These are phyloP conservation scores for Falcunculus frontatus DNA, from an alignment of 2,113 vertebrate genomes.

Conservation along the genomic window DNA sequence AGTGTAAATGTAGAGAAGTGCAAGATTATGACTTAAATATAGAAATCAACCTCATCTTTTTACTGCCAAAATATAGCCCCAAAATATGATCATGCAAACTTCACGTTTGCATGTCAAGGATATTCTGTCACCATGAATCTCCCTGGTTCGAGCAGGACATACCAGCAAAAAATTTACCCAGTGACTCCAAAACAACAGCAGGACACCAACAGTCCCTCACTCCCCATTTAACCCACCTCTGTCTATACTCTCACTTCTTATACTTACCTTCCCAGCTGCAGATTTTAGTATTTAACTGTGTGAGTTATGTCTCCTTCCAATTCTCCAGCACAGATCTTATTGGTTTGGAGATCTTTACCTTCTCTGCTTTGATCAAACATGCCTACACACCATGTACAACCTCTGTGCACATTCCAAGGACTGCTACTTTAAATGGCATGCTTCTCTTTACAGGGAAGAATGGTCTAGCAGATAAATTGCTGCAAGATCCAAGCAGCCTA, in stretches of 20 bases:
- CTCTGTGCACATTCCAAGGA: not conserved
- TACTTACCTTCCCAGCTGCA: not conserved
- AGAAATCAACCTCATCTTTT: not conserved
- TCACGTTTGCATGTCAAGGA: not conserved
- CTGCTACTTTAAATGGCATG: not conserved
- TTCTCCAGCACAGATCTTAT: not conserved
- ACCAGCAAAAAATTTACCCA: not conserved
- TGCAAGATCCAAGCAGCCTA: not conserved
- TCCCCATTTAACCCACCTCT: not conserved
- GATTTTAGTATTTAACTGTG: not conserved
- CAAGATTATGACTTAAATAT: not conserved
- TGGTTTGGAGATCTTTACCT: not conserved
- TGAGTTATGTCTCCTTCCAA: not conserved
- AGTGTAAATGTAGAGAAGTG: not conserved
- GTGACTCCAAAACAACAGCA: not conserved
- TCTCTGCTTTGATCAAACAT: not conserved
- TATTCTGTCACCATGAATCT: not conserved
- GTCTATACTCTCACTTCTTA: not conserved
- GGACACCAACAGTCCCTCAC: not conserved
- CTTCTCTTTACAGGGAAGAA: not conserved
- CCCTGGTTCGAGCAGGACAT: not conserved
- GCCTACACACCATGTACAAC: accelerated
- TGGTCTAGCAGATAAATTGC: not conserved
- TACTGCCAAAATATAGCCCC: not conserved
- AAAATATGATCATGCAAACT: not conserved